Base-by-base conservation (phyloP, 2,113 vertebrate genomes). In the Dicentrarchus labrax region DNA sequence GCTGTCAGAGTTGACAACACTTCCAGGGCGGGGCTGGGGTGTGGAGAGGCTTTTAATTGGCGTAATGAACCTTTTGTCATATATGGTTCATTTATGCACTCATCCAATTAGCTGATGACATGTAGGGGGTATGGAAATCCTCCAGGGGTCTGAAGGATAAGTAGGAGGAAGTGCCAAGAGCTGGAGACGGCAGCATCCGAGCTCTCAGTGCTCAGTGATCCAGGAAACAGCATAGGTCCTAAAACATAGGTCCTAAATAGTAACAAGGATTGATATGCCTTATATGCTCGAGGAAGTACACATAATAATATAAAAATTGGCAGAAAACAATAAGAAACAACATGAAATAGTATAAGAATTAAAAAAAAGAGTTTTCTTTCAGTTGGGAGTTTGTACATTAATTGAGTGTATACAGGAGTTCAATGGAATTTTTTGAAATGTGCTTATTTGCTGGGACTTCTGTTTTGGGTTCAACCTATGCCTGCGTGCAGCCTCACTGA, bases 11-110 rank as follows among this genome's bases (percentile, higher is more conserved):
- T 61, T 73, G 71, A 83, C 48, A 82, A 47, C 43, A 30, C 65
- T 61, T 76, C 78, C 56, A 57, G 67, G 61, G 77, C 2, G n/a
- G 39, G 22, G 39, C 5, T 39, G 24, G 24, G 22, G 30, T 4
- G 38, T 45, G 69, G 21, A 41, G 39, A 72, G 47, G 6, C 65
- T 91, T 87, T 89, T 82, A 89, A 90, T 91, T 93, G 83, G 51
- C 39, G 2, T 80, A 73, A 86, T 89, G 61, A 87, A 48, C 47
- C 43, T 85, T 86, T 83, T 85, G 76, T 87, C 76, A 86, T 47
- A 80, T 22, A 77, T 47, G 56, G 22, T 76, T 88, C 38, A 80
- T 78, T 75, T 62, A 68, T 73, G 3, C 43, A 22, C 51, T 84
- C 72, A 77, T 67, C 76, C 43, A 90, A 91, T 90, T 89, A 90